A percentile compares a stretch with the other conserved stretches of the same genome.
phyloP scores from a whole-genome alignment of 2,888 invertebrate genomes.

The Ernsta delagoae region DNA sequence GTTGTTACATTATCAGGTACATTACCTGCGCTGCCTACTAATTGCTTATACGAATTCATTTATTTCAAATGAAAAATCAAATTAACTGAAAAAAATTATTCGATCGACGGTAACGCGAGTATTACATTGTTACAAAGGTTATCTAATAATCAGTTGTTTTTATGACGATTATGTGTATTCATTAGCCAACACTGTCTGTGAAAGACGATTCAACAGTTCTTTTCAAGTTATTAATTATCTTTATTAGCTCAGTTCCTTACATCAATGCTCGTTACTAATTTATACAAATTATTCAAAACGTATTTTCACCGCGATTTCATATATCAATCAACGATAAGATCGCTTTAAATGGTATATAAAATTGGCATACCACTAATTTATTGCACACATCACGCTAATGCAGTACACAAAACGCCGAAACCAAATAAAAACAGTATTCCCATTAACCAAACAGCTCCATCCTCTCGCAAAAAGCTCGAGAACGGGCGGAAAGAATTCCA shows the following conservation, averaged over 20 bases:
- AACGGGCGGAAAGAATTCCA: too few species aligned
- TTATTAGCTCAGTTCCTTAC: background rate
- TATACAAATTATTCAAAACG: too few species aligned
- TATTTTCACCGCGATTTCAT: too few species aligned
- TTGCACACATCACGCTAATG: constrained; percentile 17
- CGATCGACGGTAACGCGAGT: too few species aligned
- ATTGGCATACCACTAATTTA: background rate
- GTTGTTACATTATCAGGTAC: constrained; percentile 55
- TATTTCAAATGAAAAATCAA: background rate
- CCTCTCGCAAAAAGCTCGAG: too few species aligned
- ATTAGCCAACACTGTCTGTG: constrained; percentile 16
- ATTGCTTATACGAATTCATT: background rate
- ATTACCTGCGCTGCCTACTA: background rate
- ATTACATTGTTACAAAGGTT: background rate
- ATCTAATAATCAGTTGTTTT: background rate
- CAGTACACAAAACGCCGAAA: constrained; percentile 20
- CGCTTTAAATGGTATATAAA: too few species aligned
- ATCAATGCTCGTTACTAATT: background rate
- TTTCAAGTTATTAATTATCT: too few species aligned
- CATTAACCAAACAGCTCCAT: background rate
- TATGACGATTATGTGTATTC: background rate
- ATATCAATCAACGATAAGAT: too few species aligned
- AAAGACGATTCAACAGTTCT: too few species aligned
- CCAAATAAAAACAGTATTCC: constrained; percentile 7
- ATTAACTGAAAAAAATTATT: too few species aligned